Evolutionary conservation across 2,113 vertebrate species (phyloP).

Genomic region (Alaudala cheleensis): DNA sequence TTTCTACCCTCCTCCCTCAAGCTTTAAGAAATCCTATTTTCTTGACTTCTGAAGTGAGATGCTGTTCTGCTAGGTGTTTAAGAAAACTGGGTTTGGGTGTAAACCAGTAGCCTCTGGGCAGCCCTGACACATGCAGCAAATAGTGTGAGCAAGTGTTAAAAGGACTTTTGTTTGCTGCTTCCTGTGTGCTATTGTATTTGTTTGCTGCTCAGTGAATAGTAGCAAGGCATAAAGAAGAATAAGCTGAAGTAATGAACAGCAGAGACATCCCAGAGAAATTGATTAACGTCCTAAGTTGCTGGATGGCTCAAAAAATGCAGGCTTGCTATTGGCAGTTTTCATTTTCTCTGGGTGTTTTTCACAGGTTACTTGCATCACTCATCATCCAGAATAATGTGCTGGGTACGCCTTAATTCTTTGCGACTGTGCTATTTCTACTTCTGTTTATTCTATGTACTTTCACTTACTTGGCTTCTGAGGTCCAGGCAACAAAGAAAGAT

Average conservation of each 20-base stretch:
- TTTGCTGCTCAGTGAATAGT: slow-evolving; percentile 21
- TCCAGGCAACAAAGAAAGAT: neutral
- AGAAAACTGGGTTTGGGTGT: neutral
- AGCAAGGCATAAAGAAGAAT: neutral
- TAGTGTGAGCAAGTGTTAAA: neutral
- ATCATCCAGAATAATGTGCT: neutral
- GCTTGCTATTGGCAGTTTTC: neutral
- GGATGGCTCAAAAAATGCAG: slow-evolving; percentile 3
- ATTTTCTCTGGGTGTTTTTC: neutral
- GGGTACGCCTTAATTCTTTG: neutral
- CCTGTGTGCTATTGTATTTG: slow-evolving; percentile 37
- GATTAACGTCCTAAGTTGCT: neutral
- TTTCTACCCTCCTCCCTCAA: neutral
- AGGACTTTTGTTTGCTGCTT: slow-evolving; percentile 43
- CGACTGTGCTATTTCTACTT: neutral
- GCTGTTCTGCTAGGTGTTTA: neutral
- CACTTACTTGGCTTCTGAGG: neutral
- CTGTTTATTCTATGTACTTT: neutral
- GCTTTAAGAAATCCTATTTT: neutral
- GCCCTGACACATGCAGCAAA: neutral
- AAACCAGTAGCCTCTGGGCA: neutral
- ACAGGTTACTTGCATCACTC: neutral
- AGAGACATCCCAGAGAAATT: neutral
- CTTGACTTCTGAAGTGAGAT: neutral
- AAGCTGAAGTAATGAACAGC: slow-evolving; percentile 16